Base-by-base conservation (phyloP, 2,888 invertebrate genomes). In the Erynnis tages region DNA sequence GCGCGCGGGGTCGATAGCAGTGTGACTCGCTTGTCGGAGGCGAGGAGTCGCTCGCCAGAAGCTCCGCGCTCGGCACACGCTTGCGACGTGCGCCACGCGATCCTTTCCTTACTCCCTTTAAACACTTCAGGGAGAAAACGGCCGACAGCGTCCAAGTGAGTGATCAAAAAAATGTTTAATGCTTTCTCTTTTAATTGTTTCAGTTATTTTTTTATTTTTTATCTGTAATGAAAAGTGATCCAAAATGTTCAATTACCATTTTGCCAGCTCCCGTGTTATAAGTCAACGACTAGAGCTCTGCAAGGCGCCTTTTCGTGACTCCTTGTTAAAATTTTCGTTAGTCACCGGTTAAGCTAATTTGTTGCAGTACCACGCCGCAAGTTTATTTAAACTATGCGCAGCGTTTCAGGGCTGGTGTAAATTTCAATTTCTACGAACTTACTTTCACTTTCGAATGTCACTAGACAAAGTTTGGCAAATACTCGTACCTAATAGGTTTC, bases 1-100 rank as follows among this genome's bases (percentile, higher is more conserved):
- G 76, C 66, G 80, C 73, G 76, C 69, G 82, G 76, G 83, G 86
- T 84, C 85, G 86, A 85, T 86, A 85, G 76, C 80, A 81, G 86
- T 84, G 78, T 75, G 70, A 65, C 66, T 61, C 65, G 67, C 64
- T 65, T 63, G 64, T 58, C 72, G 64, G 63, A 55, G 57, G 71
- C 58, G 69, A 62, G 49, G 66, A 66, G 76, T 71, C 75, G 79
- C 67, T 59, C 66, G 63, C 57, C 60, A 56, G 58, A 56, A 52
- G 54, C 53, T 48, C 40, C 54, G 46, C 54, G 49, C 54, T 48
- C 38, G 35, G 46, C 54, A 32, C 23, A 44, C 55, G 41, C 46
- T 34, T 53, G 57, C 54, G 56, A 45, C 55, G 55, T 54, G 53
- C 54, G 53, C 25, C 37, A n/a, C 27, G 32, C 53, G 29, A 17